These are phyloP conservation scores for Drosophila nigricruria DNA, from an alignment of 2,888 invertebrate species.

Conservation along the genomic window DNA sequence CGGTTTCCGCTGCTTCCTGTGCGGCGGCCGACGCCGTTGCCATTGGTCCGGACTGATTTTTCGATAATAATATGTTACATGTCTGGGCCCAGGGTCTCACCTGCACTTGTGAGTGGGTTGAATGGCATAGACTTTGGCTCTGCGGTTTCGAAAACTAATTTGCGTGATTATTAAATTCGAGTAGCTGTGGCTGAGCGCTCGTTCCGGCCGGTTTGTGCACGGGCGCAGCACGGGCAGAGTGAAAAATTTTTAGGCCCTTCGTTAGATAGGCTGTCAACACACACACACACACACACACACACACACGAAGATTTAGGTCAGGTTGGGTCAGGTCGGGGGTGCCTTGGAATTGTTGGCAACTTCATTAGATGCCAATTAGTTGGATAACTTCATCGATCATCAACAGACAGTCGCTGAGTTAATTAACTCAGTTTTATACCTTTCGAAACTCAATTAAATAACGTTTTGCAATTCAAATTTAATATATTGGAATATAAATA, in stretches of 20 bases:
- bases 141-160: slow-evolving; percentile 76
- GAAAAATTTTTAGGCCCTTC: slow-evolving; percentile 44
- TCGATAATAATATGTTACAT: slow-evolving; percentile 79
- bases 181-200: slow-evolving; percentile 26
- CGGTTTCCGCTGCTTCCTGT: slow-evolving; percentile 73
- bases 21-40: slow-evolving; percentile 19
- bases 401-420: slow-evolving; percentile 34
- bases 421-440: slow-evolving; percentile 30
- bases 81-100: slow-evolving; percentile 28
- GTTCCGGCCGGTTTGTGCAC: background rate
- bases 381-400: slow-evolving; percentile 60
- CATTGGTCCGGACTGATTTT: slow-evolving; percentile 52
- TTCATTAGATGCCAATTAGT: slow-evolving; percentile 68
- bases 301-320: slow-evolving; percentile 48
- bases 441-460: slow-evolving; percentile 1
- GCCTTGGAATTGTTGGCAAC: slow-evolving; percentile 38
- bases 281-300: slow-evolving; percentile 41
- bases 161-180: slow-evolving; percentile 75
- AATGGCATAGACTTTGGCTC: slow-evolving; percentile 23
- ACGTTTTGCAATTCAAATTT: too few relatives aligned
- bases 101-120: slow-evolving; percentile 47
- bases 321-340: slow-evolving; percentile 10
- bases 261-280: slow-evolving; percentile 43
- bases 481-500: too few relatives aligned
- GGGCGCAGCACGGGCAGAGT: slow-evolving; percentile 1